Evolutionary conservation across 2,113 vertebrate genomes (phyloP), one percentile per base, ranked within the genome.

Genomic region (Pimephales promelas): DNA sequence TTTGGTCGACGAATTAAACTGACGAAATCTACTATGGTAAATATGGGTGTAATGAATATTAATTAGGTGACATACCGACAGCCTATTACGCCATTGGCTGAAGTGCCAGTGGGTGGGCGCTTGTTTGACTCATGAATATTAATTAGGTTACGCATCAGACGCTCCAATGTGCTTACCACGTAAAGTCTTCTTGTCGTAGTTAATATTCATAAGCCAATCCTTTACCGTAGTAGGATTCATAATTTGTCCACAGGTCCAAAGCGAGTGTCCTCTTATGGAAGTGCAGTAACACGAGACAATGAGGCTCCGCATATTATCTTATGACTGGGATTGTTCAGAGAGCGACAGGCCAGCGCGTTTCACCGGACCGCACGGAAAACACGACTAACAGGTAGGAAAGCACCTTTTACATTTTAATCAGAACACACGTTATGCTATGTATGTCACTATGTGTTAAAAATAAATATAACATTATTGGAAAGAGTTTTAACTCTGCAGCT

Each of bases 221-320:
- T 56, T 40, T 71, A 10, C 64, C 79, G 20, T 70, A 81, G 79
- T 81, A 70, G 13, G 31, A 36, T 71, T 52, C 2, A 34, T 81
- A 81, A 70, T 40, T 40, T 73, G 26, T 2, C 31, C 31, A 22
- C 10, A 1, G 34, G 56, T 49, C 36, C 24, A 56, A 10, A 73
- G 45, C 70, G 71, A 56, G 82, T 83, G 77, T 84, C 82, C 84
- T 83, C 66, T 86, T 88, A 84, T 83, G 84, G 84, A 86, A 86
- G 78, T 86, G 54, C 56, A 70, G 74, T 79, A 81, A 84, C 75
- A 62, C 66, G 83, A 87, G 83, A 84, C 83, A 74, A 59, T 36
- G 57, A 64, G 79, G 66, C 79, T 87, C 73, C 54, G 74, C 79
- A 68, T 40, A n/a, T 79, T 82, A 84, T 71, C 81, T 87, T 40